Base-by-base conservation (phyloP, 2,113 vertebrate genomes). In the Mesoclemmys tuberculata region DNA sequence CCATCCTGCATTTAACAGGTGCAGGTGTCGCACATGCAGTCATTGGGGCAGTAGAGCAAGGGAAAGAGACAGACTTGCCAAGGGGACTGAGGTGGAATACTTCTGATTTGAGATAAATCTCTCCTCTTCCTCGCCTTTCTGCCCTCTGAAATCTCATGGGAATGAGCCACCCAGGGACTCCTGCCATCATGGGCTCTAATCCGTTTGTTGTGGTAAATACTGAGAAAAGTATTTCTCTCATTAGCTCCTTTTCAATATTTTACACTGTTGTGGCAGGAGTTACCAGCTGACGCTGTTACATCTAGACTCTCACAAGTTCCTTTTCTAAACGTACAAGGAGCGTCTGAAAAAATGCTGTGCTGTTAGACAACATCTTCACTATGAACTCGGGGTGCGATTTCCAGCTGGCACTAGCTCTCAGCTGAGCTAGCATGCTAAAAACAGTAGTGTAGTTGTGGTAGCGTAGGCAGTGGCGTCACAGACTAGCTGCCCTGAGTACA, bases 41-140 rank as follows among this genome's bases (percentile, higher is more conserved):
- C 1, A 0, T 18, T 74, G 0, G 0, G 1, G 11, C 75, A 74
- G 7, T 2, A 84, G 44, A 49, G 84, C 44, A 83, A 79, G 82
- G 83, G 8, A 80, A 26, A 77, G 58, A 19, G 68, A 71, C 44
- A 54, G 54, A 49, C 12, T 61, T 87, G 21, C 19, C 74, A 82
- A 38, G 38, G 51, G 48, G 49, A 93, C 80, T 0, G 2, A 87
- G 31, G 19, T 5, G 1, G 1, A 85, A 8, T 87, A 35, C 27
- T 83, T 90, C n/a, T 35, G 88, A 89, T 58, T 92, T 52, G 41
- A 75, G 71, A 27, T 4, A 77, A 77, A 27, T n/a, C 22, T 71
- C 12, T 61, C 8, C 19, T 35, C 9, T 29, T 54, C n/a, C 51
- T 51, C 16, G 5, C 2, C 4, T 74, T 90, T 82, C 61, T 94